A percentile compares a stretch with the other conserved stretches of the same genome.
Conservation (phyloP, 2,113 vertebrate species). For the Polypterus senegalus region DNA sequence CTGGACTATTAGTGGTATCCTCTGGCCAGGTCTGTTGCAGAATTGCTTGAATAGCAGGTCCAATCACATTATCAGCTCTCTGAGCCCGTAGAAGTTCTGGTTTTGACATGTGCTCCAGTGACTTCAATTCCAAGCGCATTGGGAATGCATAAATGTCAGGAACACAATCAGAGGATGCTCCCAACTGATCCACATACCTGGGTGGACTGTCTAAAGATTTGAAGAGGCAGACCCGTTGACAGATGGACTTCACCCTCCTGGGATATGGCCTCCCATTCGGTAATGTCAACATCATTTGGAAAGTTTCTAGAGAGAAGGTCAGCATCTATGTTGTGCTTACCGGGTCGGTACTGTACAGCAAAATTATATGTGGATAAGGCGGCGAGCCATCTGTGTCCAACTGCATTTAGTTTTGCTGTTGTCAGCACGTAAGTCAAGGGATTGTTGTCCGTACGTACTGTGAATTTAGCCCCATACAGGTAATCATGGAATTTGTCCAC, state of each 20-base stretch:
- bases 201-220: not conserved
- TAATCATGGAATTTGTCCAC: too few species aligned
- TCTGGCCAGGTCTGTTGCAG: not conserved
- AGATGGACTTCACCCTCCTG: not conserved
- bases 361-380: slow-evolving; percentile 1
- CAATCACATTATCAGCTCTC: not conserved
- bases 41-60: too few species aligned
- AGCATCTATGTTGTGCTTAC: slow-evolving; percentile 2
- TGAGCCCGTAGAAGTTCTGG: not conserved
- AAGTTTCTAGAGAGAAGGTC: slow-evolving; percentile 7
- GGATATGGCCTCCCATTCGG: not conserved
- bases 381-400: not conserved
- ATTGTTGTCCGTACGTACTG: not conserved
- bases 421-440: not conserved
- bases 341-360: slow-evolving; percentile 5
- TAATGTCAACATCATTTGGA: not conserved
- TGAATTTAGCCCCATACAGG: not conserved
- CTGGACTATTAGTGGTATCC: not conserved
- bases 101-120: not conserved
- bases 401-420: slow-evolving; percentile 5
- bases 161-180: not conserved
- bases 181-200: not conserved
- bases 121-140: not conserved
- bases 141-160: not conserved
- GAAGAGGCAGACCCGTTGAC: not conserved